Evolutionary conservation across 1,140 invertebrate genomes (phyloP).

Genomic region (Parapsyche elsis): DNA sequence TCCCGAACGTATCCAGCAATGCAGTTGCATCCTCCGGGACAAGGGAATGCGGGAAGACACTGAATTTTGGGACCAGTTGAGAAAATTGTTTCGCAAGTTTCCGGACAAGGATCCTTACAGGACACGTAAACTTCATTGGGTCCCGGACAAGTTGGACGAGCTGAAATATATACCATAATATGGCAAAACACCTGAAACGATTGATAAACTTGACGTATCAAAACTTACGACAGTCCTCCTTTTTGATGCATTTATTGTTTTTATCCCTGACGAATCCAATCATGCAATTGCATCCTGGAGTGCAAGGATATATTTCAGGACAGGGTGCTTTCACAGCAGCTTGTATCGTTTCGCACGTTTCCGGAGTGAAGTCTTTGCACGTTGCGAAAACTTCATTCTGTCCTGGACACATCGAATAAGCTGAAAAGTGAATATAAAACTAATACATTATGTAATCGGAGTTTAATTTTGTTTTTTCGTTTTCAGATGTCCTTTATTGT

Average conservation of each 20-base stretch:
- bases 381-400: slow-evolving; percentile 38
- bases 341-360: slow-evolving; percentile 40
- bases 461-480: no score
- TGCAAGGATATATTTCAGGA: slow-evolving; percentile 33
- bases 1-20: slow-evolving; percentile 41
- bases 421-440: slow-evolving; percentile 8
- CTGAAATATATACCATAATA: slow-evolving; percentile 23
- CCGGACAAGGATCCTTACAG: slow-evolving; percentile 49
- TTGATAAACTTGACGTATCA: background rate
- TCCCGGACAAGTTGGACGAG: slow-evolving; percentile 5
- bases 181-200: background rate
- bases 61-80: background rate
- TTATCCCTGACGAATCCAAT: slow-evolving; percentile 43
- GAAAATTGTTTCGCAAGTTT: slow-evolving; percentile 42
- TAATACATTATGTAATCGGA: no score
- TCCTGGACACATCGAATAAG: slow-evolving; percentile 31
- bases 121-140: slow-evolving; percentile 41
- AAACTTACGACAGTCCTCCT: slow-evolving; percentile 45
- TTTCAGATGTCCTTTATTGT: no score
- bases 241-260: slow-evolving; percentile 35
- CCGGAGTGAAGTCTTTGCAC: slow-evolving; percentile 48
- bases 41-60: slow-evolving; percentile 39
- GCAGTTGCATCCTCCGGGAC: slow-evolving; percentile 44
- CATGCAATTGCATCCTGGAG: slow-evolving; percentile 42
- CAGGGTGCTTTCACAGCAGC: slow-evolving; percentile 24